Conservation (phyloP, 2,888 invertebrate species). For the Stenodera caucasica region DNA sequence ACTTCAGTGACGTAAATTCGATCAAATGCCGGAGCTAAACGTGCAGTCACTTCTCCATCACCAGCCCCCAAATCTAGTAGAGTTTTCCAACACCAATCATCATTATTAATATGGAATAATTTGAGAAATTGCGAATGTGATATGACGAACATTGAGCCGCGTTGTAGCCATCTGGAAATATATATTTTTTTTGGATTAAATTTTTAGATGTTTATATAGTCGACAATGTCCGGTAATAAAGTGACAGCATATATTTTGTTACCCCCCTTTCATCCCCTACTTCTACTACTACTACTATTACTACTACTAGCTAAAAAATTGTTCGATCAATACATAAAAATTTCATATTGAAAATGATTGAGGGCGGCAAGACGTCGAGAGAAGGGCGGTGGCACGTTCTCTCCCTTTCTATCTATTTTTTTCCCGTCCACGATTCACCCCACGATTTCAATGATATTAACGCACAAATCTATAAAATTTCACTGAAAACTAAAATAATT, state of each 20-base stretch:
- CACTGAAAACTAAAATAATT: not conserved
- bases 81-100: slow-evolving; percentile 55
- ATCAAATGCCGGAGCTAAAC: slow-evolving; percentile 73
- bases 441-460: not conserved
- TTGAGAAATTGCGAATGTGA: slow-evolving; percentile 78
- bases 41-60: slow-evolving; percentile 89
- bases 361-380: slow-evolving; percentile 48
- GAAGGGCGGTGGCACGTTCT: slow-evolving; percentile 36
- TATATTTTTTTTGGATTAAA: slow-evolving; percentile 11
- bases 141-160: slow-evolving; percentile 97
- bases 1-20: slow-evolving; percentile 88
- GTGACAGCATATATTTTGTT: slow-evolving; percentile 45
- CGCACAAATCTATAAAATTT: not conserved
- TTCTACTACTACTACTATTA: slow-evolving; percentile 41
- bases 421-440: not conserved
- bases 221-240: slow-evolving; percentile 50
- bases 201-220: slow-evolving; percentile 37
- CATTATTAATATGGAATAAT: slow-evolving; percentile 59
- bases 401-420: slow-evolving; percentile 11
- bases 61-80: slow-evolving; percentile 92
- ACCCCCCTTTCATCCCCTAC: slow-evolving; percentile 32
- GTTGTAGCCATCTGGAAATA: slow-evolving; percentile 71
- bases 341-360: slow-evolving; percentile 60
- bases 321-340: slow-evolving; percentile 59
- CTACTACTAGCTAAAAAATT: slow-evolving; percentile 49